Base-by-base conservation (phyloP, 64 coral and sea anemone species). In the Stylophora pistillata region DNA sequence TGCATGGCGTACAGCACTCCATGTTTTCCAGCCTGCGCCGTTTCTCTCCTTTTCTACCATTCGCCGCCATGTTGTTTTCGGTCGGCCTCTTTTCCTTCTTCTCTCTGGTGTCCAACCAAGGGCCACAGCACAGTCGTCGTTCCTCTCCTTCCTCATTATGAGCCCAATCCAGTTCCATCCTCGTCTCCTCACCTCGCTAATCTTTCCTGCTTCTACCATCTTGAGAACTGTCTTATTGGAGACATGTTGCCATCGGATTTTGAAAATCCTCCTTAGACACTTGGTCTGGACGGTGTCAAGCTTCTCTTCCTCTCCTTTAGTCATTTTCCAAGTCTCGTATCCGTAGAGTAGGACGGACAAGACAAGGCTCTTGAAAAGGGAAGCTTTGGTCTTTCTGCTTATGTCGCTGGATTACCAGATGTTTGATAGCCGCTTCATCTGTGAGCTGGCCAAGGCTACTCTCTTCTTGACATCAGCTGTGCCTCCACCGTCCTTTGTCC, bases 131-230 rank as follows among this genome's bases (percentile, higher is more conserved):
- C n/a, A n/a, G n/a, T n/a, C n/a, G n/a, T n/a, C n/a, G n/a, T n/a
- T n/a, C n/a, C n/a, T n/a, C n/a, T n/a, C 71, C 74, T 74, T 87
- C 29, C 71, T 87, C 70, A 87, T 5, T 10, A 87, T 27, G 13
- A 32, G 71, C 12, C 85, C 69, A 15, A 75, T 59, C 53, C 71
- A 87, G 70, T 61, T 87, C 85, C 85, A 87, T 23, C 81, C n/a
- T 16, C 71, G 72, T 28, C 71, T 74, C 7, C 85, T 34, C 21
- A 87, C 58, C 53, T 75, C 85, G 74, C 71, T 85, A 60, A 25
- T 85, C 81, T 85, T 85, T 64, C 66, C 66, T 85, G 68, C 68
- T 85, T 60, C 81, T 85, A 60, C 23, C 58, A 82, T 82, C 58
- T 82, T 57, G n/a, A n/a, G n/a, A n/a, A n/a, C n/a, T n/a, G n/a